Evolutionary conservation across 2,888 invertebrate species (phyloP).

Genomic region (Tachina grossa): DNA sequence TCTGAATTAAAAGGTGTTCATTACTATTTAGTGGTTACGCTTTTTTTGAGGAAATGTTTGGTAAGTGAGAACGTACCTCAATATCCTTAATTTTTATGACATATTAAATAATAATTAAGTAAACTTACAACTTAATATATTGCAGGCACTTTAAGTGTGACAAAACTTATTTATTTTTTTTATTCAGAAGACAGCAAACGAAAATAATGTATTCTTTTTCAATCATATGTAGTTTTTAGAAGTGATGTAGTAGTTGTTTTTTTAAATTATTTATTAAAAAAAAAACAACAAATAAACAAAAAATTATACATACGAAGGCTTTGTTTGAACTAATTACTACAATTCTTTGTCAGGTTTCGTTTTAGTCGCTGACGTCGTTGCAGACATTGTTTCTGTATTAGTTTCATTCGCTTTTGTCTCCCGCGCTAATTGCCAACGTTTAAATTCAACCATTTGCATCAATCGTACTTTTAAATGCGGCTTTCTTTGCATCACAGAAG

Average conservation of each 20-base stretch:
- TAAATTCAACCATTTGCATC: conserved; percentile 83
- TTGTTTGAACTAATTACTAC: conserved; percentile 66
- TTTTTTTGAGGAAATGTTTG: no score
- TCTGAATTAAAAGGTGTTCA: no score
- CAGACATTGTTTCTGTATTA: conserved; percentile 66
- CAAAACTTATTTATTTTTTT: not conserved
- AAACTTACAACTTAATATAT: not conserved
- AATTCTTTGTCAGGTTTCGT: conserved; percentile 69
- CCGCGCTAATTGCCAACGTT: conserved; percentile 79
- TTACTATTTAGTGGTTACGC: no score
- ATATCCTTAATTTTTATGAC: no score
- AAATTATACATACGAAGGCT: conserved; percentile 7
- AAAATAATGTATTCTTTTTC: not conserved
- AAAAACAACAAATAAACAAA: conserved; percentile 20
- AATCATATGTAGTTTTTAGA: conserved; percentile 6
- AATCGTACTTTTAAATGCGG: conserved; percentile 83
- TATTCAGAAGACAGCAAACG: conserved; percentile 24
- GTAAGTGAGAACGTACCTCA: no score
- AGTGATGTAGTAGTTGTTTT: conserved; percentile 20
- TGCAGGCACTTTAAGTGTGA: conserved; percentile 19
- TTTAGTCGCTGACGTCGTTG: conserved; percentile 49
- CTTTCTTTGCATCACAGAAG: conserved; percentile 84
- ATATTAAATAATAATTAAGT: no score
- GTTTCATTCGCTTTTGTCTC: conserved; percentile 72
- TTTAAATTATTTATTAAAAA: conserved; percentile 17